These are phyloP conservation scores for Hydrolagus colliei DNA, from an alignment of 2,797 vertebrate species.

Conservation along the genomic window DNA sequence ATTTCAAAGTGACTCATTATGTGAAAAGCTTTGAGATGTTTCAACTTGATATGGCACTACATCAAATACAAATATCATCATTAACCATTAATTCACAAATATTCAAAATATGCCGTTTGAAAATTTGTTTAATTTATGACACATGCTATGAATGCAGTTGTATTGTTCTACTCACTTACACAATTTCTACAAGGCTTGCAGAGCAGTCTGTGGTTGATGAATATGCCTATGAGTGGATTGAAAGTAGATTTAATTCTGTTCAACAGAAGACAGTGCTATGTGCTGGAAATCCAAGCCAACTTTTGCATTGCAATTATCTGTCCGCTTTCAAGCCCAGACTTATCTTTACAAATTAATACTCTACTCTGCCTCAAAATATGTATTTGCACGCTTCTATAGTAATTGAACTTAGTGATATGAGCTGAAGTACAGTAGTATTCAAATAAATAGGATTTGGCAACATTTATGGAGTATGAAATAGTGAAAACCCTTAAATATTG, in stretches of 20 bases:
- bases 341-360: background rate
- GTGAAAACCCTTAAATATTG: background rate
- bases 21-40: too few relatives aligned
- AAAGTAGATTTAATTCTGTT: too few relatives aligned
- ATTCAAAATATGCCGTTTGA: background rate
- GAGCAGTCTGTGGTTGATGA: slow-evolving; percentile 2
- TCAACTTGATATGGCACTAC: too few relatives aligned
- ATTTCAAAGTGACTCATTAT: too few relatives aligned
- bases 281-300: background rate
- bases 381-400: background rate
- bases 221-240: background rate
- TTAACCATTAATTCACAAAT: background rate
- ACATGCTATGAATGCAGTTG: background rate
- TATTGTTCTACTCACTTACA: background rate
- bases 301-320: background rate
- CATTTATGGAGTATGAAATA: background rate
- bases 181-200: background rate
- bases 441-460: too few relatives aligned
- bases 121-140: background rate
- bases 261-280: background rate
- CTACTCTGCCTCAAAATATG: background rate
- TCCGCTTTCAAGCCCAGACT: background rate
- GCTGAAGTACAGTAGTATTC: background rate
- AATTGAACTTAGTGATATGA: background rate
- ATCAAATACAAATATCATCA: too few relatives aligned